phyloP scores from a whole-genome alignment of 2,888 invertebrate genomes.

The Nasonia oneida region DNA sequence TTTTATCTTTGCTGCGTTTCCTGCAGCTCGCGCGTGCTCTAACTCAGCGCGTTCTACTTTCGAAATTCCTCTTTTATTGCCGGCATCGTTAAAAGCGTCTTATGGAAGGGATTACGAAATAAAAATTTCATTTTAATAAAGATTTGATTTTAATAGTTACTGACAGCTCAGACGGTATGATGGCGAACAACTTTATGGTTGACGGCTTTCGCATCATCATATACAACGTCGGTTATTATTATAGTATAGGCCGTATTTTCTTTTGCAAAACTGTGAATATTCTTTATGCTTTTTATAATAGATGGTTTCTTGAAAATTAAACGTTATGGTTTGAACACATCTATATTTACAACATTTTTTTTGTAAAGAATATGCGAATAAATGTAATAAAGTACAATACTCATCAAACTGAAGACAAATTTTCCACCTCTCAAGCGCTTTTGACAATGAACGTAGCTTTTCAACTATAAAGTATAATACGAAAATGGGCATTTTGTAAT shows the following conservation, averaged over 20 bases:
- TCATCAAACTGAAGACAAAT: too few species aligned
- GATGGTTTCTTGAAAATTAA: too few species aligned
- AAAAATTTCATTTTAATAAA: constrained; percentile 49
- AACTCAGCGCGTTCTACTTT: constrained; percentile 37
- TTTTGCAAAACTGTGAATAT: too few species aligned
- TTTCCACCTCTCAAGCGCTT: too few species aligned
- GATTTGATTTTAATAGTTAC: constrained; percentile 29
- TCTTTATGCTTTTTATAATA: too few species aligned
- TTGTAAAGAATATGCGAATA: too few species aligned
- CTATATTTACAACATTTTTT: too few species aligned
- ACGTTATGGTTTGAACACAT: too few species aligned
- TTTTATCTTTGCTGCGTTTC: constrained; percentile 50
- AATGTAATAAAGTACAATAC: too few species aligned
- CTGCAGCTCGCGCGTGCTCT: constrained; percentile 18
- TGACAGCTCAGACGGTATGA: background rate
- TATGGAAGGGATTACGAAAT: constrained; percentile 37
- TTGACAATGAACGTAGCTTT: too few species aligned
- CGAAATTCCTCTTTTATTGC: constrained; percentile 51
- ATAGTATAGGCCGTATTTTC: background rate
- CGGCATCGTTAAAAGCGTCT: constrained; percentile 44
- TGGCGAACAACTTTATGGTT: background rate
- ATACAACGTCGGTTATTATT: background rate
- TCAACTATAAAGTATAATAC: too few species aligned
- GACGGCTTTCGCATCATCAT: background rate
- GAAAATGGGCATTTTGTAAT: too few species aligned